Conservation (phyloP, 2,113 vertebrate genomes). For the Micromys minutus region DNA sequence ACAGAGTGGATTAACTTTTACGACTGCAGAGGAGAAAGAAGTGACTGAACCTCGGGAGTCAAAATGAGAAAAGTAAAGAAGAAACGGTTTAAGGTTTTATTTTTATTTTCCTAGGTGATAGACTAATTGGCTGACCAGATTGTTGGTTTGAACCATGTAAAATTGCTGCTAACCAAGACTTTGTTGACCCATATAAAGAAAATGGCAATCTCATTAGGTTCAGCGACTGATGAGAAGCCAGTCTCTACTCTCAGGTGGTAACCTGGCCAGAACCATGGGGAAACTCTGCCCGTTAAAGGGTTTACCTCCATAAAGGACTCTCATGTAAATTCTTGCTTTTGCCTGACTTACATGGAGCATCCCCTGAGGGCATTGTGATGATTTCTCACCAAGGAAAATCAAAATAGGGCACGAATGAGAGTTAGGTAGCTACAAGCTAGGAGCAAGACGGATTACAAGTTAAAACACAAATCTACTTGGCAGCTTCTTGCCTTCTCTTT, state of each 20-base stretch:
- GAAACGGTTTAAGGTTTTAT: neutral
- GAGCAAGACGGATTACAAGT: constrained; percentile 52
- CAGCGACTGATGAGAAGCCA: constrained; percentile 7
- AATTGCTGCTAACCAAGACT: neutral
- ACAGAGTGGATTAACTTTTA: no score
- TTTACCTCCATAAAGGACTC: neutral
- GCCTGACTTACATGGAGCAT: neutral
- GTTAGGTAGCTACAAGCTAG: neutral
- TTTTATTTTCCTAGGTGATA: constrained; percentile 5
- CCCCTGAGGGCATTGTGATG: neutral
- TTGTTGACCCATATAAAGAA: constrained; percentile 12
- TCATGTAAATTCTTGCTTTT: neutral
- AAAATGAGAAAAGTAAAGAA: neutral
- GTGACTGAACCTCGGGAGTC: rapidly evolving
- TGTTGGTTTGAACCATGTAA: neutral
- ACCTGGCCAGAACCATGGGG: neutral
- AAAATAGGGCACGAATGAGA: constrained; percentile 24
- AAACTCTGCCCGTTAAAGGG: neutral
- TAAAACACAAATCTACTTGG: constrained; percentile 47
- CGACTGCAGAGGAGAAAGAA: neutral
- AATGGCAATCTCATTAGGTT: neutral
- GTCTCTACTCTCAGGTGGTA: neutral
- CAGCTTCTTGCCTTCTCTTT: constrained; percentile 56
- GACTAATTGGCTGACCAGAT: neutral
- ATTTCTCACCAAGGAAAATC: constrained; percentile 48